Percentiles rank a stretch among this genome's conserved stretches.
Evolutionary conservation across 2,113 vertebrate species (phyloP).

Genomic region (Alethe castanea): DNA sequence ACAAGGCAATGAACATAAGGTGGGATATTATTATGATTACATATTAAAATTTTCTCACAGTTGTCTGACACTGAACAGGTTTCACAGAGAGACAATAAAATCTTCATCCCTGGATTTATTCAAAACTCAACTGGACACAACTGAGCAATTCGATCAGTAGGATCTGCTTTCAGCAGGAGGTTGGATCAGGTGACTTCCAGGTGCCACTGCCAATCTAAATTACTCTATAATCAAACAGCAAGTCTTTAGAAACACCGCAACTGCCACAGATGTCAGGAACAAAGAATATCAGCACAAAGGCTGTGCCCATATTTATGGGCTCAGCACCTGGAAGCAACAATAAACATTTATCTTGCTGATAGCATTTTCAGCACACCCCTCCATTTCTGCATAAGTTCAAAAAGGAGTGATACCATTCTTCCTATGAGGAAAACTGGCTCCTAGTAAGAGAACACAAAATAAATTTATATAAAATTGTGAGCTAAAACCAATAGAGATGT

Average conservation of each 20-base stretch:
- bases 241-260: background rate
- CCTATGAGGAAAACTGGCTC: background rate
- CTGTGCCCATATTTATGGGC: background rate
- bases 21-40: accelerated
- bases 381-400: background rate
- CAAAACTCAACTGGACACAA: background rate
- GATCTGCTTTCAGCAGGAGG: background rate
- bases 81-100: background rate
- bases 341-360: background rate
- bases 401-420: background rate
- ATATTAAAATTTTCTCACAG: background rate
- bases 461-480: background rate
- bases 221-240: background rate
- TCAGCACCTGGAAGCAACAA: background rate
- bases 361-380: background rate
- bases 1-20: background rate
- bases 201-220: background rate
- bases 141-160: background rate
- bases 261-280: background rate
- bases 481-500: background rate
- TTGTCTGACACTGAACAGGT: background rate
- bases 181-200: background rate
- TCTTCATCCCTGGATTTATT: background rate
- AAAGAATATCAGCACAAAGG: background rate
- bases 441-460: background rate